Conservation (phyloP, 2,888 invertebrate genomes). For the Limnephilus rhombicus region DNA sequence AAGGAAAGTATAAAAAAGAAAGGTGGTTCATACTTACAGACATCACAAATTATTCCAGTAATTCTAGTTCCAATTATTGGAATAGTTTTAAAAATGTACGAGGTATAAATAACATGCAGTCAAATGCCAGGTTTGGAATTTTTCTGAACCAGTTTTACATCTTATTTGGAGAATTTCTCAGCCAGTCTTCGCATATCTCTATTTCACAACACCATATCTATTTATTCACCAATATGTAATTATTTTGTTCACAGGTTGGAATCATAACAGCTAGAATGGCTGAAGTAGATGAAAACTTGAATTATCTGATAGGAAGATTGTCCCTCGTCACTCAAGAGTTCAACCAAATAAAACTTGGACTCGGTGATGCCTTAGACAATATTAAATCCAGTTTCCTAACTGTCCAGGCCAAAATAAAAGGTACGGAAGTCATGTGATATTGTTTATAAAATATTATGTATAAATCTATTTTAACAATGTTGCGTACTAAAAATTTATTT, state of each 20-base stretch:
- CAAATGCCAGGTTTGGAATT: neutral
- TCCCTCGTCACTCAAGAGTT: constrained; percentile 91
- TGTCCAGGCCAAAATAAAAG: constrained; percentile 77
- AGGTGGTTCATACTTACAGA: neutral
- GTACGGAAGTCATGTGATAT: constrained; percentile 46
- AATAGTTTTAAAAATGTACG: neutral
- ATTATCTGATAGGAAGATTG: constrained; percentile 87
- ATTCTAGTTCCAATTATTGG: neutral
- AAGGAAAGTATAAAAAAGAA: too few species aligned
- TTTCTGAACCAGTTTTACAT: neutral
- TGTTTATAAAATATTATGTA: neutral
- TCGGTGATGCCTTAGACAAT: constrained; percentile 85
- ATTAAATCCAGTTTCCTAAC: constrained; percentile 82
- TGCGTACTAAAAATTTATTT: neutral
- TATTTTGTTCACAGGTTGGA: constrained; percentile 78
- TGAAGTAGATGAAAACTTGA: constrained; percentile 89
- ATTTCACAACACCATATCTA: neutral
- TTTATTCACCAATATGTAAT: neutral
- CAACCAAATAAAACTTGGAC: constrained; percentile 86
- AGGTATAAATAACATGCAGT: neutral
- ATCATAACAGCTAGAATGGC: constrained; percentile 86
- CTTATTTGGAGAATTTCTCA: neutral
- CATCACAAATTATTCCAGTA: neutral
- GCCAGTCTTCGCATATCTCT: neutral
- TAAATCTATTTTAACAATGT: neutral